A percentile compares a stretch with the other conserved stretches of the same genome.
phyloP scores from a whole-genome alignment of 2,888 invertebrate genomes.

The Chalcis sispes region DNA sequence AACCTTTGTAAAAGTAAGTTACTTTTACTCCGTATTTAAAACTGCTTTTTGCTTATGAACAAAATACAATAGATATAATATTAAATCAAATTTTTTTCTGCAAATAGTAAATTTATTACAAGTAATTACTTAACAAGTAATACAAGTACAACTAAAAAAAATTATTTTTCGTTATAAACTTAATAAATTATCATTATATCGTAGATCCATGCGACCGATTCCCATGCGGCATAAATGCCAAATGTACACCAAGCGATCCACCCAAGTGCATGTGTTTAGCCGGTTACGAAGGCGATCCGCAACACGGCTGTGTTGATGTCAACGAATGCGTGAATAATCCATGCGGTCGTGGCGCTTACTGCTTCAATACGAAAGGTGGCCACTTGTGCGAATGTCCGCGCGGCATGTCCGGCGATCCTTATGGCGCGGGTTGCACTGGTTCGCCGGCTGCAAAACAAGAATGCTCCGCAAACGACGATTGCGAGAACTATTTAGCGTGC shows the following conservation, averaged over 20 bases:
- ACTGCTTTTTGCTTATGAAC: too few species aligned
- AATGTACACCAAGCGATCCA: slow-evolving; percentile 92
- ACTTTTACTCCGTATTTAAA: too few species aligned
- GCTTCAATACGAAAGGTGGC: slow-evolving; percentile 90
- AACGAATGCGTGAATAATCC: slow-evolving; percentile 91
- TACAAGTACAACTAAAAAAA: too few species aligned
- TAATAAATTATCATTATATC: neutral
- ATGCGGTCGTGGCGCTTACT: slow-evolving; percentile 92
- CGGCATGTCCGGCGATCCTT: slow-evolving; percentile 90
- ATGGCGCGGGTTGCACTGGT: slow-evolving; percentile 85
- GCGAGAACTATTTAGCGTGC: slow-evolving; percentile 88
- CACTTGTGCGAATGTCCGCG: slow-evolving; percentile 91
- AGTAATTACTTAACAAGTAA: neutral
- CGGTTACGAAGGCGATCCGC: slow-evolving; percentile 91
- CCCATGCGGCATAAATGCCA: slow-evolving; percentile 92
- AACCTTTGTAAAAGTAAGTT: slow-evolving; percentile 90
- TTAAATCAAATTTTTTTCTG: slow-evolving; percentile 7
- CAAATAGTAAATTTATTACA: neutral
- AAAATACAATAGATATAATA: too few species aligned
- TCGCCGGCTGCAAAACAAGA: slow-evolving; percentile 81
- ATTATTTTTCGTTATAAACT: too few species aligned
- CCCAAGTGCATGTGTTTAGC: slow-evolving; percentile 92
- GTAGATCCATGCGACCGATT: slow-evolving; percentile 89
- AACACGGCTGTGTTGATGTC: slow-evolving; percentile 89
- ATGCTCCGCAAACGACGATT: slow-evolving; percentile 86